phyloP scores from a whole-genome alignment of 2,113 vertebrate species.

The Myotis yumanensis region DNA sequence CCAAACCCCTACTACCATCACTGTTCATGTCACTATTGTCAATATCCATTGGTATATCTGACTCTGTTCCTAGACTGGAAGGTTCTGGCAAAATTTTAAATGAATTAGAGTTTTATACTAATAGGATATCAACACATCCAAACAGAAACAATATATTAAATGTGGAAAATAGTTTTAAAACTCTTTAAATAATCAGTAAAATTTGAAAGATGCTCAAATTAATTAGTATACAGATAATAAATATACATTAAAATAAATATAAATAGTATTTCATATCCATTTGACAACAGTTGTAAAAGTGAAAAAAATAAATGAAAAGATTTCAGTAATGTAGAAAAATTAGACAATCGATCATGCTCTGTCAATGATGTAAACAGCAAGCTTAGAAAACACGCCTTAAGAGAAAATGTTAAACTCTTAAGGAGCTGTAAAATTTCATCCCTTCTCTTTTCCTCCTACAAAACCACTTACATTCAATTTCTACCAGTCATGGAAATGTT shows the following conservation, averaged over 20 bases:
- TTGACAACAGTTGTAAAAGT: neutral
- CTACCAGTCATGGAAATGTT: neutral
- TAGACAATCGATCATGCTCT: neutral
- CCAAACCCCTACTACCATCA: slow-evolving; percentile 89
- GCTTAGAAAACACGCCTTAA: neutral
- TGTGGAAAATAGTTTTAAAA: neutral
- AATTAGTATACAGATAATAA: neutral
- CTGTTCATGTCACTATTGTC: slow-evolving; percentile 92
- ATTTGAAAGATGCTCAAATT: slow-evolving; percentile 23
- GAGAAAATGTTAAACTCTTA: slow-evolving; percentile 33
- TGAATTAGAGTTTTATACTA: slow-evolving; percentile 59
- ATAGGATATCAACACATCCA: neutral
- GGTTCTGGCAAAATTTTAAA: slow-evolving; percentile 87
- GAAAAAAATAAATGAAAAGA: slow-evolving; percentile 25
- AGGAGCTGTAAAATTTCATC: slow-evolving; percentile 21
- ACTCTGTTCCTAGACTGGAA: slow-evolving; percentile 92
- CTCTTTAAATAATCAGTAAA: neutral
- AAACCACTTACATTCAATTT: slow-evolving; percentile 19
- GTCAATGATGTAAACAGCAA: neutral
- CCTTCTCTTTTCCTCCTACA: neutral
- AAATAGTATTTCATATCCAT: neutral
- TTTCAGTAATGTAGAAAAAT: neutral
- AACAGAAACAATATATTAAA: neutral
- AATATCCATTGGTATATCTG: slow-evolving; percentile 97
- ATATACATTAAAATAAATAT: neutral